Evolutionary conservation across 1,140 invertebrate genomes (phyloP).

Genomic region (Laodelphax striatellus): DNA sequence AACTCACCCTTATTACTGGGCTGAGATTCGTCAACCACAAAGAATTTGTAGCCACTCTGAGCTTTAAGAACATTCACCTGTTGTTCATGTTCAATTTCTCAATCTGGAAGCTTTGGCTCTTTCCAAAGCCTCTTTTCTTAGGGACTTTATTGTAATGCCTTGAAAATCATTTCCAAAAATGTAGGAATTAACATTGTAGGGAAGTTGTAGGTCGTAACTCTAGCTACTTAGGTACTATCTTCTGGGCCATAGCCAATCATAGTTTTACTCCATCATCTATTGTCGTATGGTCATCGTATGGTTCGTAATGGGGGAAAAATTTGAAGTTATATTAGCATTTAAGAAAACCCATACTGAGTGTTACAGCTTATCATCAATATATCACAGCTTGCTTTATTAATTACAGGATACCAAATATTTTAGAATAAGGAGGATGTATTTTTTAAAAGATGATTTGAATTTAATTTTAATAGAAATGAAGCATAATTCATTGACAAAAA

Average conservation of each 20-base stretch:
- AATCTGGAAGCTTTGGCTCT: constrained; percentile 53
- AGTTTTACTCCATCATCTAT: constrained; percentile 97
- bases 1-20: constrained; percentile 44
- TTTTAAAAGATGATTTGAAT: no score
- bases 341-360: no score
- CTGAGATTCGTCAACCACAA: constrained; percentile 58
- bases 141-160: constrained; percentile 78
- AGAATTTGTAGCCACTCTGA: constrained; percentile 87
- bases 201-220: constrained; percentile 98
- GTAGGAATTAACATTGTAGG: constrained; percentile 84
- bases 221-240: constrained; percentile 87
- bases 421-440: no score
- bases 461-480: no score
- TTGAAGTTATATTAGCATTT: no score
- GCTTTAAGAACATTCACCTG: constrained; percentile 51
- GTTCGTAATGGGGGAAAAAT: constrained; percentile 35
- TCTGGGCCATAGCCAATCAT: constrained; percentile 98
- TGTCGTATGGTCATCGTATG: constrained; percentile 93
- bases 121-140: constrained; percentile 55
- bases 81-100: constrained; percentile 49
- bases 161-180: constrained; percentile 79
- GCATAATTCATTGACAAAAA: no score
- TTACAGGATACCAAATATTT: no score
- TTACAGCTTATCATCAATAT: no score
- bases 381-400: no score